Evolutionary conservation across 2,888 invertebrate species (phyloP), one percentile per base, ranked within the genome.

Genomic region (Amorpha juglandis): DNA sequence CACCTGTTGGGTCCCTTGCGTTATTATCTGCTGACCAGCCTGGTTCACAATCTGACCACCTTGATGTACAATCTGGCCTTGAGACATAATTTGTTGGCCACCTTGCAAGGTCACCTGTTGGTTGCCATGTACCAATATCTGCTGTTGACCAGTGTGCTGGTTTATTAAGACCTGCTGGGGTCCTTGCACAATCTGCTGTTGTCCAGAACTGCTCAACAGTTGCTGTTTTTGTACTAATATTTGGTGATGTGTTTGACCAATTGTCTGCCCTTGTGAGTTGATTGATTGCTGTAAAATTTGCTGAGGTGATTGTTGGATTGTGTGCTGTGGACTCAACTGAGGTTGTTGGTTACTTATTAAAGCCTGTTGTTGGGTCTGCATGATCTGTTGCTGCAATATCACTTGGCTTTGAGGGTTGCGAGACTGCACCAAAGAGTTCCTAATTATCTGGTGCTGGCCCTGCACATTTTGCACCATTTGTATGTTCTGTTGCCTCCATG

Each of bases 211-310:
- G 76, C 94, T 95, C 3, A 95, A 85, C 11, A 94, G 90, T 71
- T 95, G 95, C 72, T 95, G 95, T 70, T 94, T 94, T 75, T 93
- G 93, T 12, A 93, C 92, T 27, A 93, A 76, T 74, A 93, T 92
- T 75, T 89, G 94, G 78, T 91, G 93, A 69, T 90, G 92, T 6
- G 94, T 93, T 74, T 94, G 94, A 42, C 86, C 88, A 52, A 94
- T 84, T 47, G 90, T 84, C 80, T 88, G 95, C 64, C 87, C 93
- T 84, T 94, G 94, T 33, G 92, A 88, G 27, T 92, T 92, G 84
- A 95, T 78, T 77, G 94, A 81, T 73, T 95, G 95, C 81, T 95
- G 94, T 35, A 95, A 90, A 42, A 95, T 91, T 74, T 95, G 95
- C 72, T 95, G 94, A 63, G 94, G 94, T 21, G 90, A 77, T 70